phyloP scores from a whole-genome alignment of 2,888 invertebrate species.

The Lasiommata megera region DNA sequence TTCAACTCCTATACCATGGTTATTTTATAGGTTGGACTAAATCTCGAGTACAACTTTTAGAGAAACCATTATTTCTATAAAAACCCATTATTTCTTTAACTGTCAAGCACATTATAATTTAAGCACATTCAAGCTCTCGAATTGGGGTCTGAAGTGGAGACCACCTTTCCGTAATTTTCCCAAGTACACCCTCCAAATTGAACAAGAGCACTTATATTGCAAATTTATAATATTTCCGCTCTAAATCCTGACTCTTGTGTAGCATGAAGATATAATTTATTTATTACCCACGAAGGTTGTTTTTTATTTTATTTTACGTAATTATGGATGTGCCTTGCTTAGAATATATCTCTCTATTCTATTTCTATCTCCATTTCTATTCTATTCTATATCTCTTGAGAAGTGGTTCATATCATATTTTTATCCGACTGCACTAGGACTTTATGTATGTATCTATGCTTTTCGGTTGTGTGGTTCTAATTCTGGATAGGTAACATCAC shows the following conservation, averaged over 20 bases:
- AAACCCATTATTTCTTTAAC: slow-evolving; percentile 6
- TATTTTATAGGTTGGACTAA: too few relatives aligned
- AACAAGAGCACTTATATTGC: slow-evolving; percentile 70
- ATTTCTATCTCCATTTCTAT: too few relatives aligned
- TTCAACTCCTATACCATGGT: too few relatives aligned
- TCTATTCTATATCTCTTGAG: too few relatives aligned
- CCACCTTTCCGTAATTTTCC: slow-evolving; percentile 76
- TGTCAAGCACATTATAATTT: slow-evolving; percentile 29
- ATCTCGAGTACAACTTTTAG: too few relatives aligned
- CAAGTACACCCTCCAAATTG: slow-evolving; percentile 67
- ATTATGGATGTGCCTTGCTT: too few relatives aligned
- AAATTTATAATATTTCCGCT: slow-evolving; percentile 77
- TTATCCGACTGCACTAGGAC: too few relatives aligned
- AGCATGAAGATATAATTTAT: neutral
- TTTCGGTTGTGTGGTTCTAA: too few relatives aligned
- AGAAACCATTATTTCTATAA: slow-evolving; percentile 17
- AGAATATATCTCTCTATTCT: too few relatives aligned
- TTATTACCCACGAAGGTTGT: neutral
- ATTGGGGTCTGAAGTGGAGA: slow-evolving; percentile 68
- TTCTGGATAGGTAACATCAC: too few relatives aligned
- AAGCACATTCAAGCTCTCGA: slow-evolving; percentile 63
- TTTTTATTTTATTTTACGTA: slow-evolving; percentile 1
- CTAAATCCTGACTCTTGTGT: slow-evolving; percentile 42
- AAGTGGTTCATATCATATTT: too few relatives aligned
- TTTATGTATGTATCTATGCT: too few relatives aligned